phyloP scores from a whole-genome alignment of 2,888 invertebrate genomes.

The Epiperipatus broadwayi region DNA sequence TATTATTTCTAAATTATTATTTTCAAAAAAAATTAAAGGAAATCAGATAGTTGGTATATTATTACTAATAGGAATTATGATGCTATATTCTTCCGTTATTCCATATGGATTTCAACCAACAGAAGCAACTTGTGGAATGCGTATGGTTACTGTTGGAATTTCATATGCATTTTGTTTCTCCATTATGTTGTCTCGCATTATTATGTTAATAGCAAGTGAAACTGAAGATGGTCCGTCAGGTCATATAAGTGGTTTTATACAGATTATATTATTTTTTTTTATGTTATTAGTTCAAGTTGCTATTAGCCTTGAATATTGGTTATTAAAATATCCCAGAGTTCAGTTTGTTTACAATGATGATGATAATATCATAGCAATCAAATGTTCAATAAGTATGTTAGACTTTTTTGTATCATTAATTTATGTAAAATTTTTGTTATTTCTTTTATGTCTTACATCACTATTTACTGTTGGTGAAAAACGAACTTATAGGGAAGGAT shows the following conservation, averaged over 20 bases:
- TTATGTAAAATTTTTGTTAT: conserved; percentile 42
- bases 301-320: conserved; percentile 19
- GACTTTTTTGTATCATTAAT: conserved; percentile 36
- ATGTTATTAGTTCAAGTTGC: conserved; percentile 24
- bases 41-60: conserved; percentile 37
- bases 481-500: conserved; percentile 47
- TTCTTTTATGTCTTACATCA: conserved; percentile 37
- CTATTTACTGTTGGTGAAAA: conserved; percentile 43
- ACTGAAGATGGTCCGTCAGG: conserved; percentile 46
- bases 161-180: conserved; percentile 44
- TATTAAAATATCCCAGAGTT: neutral
- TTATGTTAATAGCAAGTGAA: conserved; percentile 44
- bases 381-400: conserved; percentile 33
- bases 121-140: conserved; percentile 34
- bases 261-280: conserved; percentile 37
- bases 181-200: conserved; percentile 40
- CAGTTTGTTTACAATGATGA: neutral
- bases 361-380: conserved; percentile 31
- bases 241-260: conserved; percentile 48
- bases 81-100: conserved; percentile 29
- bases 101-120: conserved; percentile 28
- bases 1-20: no score
- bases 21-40: no score
- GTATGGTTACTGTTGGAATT: conserved; percentile 39
- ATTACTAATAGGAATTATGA: conserved; percentile 30